phyloP scores from a whole-genome alignment of 2,797 vertebrate genomes.

The Discoglossus pictus region DNA sequence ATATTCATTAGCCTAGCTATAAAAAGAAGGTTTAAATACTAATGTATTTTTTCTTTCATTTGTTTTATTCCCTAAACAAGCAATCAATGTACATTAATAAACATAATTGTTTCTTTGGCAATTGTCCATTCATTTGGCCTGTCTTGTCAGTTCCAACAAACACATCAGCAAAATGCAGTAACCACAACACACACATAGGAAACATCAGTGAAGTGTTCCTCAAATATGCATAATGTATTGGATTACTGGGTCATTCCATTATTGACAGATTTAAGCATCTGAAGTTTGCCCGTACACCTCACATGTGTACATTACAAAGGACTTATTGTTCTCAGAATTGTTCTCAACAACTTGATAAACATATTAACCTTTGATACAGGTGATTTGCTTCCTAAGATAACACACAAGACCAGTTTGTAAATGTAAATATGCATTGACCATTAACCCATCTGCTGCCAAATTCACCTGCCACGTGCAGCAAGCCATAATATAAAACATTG shows the following conservation, averaged over 20 bases:
- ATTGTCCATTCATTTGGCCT: slow-evolving; percentile 75
- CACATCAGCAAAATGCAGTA: slow-evolving; percentile 62
- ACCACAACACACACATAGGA: slow-evolving; percentile 60
- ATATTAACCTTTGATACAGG: slow-evolving; percentile 95
- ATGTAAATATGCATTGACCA: slow-evolving; percentile 62
- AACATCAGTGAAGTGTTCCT: slow-evolving; percentile 57
- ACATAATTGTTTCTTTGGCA: slow-evolving; percentile 85
- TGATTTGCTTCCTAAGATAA: slow-evolving; percentile 78
- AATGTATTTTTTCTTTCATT: slow-evolving; percentile 80
- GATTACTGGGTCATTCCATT: slow-evolving; percentile 65
- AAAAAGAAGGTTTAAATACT: slow-evolving; percentile 72
- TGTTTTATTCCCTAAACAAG: slow-evolving; percentile 86
- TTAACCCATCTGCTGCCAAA: background rate
- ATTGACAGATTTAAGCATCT: slow-evolving; percentile 63
- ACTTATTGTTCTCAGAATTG: slow-evolving; percentile 78
- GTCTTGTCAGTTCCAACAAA: slow-evolving; percentile 68
- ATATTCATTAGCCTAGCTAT: slow-evolving; percentile 66
- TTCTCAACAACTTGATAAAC: slow-evolving; percentile 83
- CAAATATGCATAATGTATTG: slow-evolving; percentile 68
- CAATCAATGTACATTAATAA: slow-evolving; percentile 91
- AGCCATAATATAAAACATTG: slow-evolving; percentile 8
- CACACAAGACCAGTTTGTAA: slow-evolving; percentile 70
- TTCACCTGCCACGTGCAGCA: background rate
- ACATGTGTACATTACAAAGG: slow-evolving; percentile 54
- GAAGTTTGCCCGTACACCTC: slow-evolving; percentile 59